Conservation (phyloP, 2,888 invertebrate species). For the Macroteleia sp. region DNA sequence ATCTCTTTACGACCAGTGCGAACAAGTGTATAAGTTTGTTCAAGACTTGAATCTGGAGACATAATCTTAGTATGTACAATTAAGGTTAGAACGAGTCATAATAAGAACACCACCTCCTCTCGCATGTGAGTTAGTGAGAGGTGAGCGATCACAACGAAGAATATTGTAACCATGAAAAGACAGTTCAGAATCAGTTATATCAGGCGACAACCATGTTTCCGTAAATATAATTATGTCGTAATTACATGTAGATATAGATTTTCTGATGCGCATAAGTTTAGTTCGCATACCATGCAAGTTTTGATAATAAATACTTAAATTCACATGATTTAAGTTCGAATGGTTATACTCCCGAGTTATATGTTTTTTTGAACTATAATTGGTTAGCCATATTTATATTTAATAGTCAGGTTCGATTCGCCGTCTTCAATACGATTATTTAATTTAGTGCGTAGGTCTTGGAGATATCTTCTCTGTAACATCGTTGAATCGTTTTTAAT, state of each 20-base stretch:
- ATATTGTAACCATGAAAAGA: slow-evolving; percentile 4
- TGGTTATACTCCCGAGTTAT: too few species aligned
- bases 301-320: background rate
- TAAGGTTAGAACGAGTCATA: background rate
- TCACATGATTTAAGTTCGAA: too few species aligned
- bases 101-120: slow-evolving; percentile 4
- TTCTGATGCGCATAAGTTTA: background rate
- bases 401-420: too few species aligned
- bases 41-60: background rate
- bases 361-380: too few species aligned
- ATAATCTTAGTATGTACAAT: background rate
- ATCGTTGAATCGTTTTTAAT: too few species aligned
- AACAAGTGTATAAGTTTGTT: background rate
- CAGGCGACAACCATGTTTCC: slow-evolving; percentile 1
- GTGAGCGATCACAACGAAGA: background rate
- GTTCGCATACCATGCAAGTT: slow-evolving; percentile 1
- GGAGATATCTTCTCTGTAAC: too few species aligned
- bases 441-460: too few species aligned
- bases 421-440: too few species aligned
- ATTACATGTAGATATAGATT: background rate
- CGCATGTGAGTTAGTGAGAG: background rate
- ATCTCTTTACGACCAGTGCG: background rate
- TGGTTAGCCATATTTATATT: too few species aligned
- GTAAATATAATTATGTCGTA: slow-evolving; percentile 2
- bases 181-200: slow-evolving; percentile 1